phyloP scores from a whole-genome alignment of 2,888 invertebrate species.

The Lasioglossum villosulum region DNA sequence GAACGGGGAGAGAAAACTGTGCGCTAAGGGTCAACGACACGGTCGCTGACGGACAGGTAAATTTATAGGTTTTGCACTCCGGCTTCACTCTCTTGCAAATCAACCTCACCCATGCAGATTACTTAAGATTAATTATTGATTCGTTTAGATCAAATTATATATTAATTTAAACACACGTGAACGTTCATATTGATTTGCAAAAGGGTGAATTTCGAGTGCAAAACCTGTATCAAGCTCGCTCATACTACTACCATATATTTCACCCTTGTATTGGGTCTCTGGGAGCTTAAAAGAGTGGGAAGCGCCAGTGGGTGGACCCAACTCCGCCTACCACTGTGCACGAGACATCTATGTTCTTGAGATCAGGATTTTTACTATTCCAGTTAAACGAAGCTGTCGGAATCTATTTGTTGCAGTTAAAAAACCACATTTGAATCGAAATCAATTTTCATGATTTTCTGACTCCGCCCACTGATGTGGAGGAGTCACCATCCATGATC shows the following conservation, averaged over 20 bases:
- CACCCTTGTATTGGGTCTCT: not conserved
- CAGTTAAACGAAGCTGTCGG: not conserved
- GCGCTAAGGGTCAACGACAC: not conserved
- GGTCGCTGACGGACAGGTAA: conserved; percentile 26
- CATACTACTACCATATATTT: not conserved
- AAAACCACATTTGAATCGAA: not conserved
- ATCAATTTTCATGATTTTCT: not conserved
- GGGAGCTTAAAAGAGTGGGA: not conserved
- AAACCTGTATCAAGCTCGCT: not conserved
- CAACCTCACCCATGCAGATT: no score
- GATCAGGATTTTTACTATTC: not conserved
- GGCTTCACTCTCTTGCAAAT: no score
- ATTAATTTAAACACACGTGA: no score
- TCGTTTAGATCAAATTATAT: no score
- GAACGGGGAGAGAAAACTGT: not conserved
- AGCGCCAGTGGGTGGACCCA: not conserved
- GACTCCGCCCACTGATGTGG: not conserved
- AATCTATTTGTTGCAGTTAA: not conserved
- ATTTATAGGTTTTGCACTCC: not conserved
- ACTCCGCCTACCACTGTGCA: not conserved
- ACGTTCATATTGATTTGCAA: no score
- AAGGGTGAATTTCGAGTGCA: no score
- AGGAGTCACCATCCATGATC: no score
- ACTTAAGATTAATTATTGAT: no score
- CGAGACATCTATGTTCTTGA: not conserved